phyloP scores from a whole-genome alignment of 2,888 invertebrate genomes.

The Drosophila subquinaria region DNA sequence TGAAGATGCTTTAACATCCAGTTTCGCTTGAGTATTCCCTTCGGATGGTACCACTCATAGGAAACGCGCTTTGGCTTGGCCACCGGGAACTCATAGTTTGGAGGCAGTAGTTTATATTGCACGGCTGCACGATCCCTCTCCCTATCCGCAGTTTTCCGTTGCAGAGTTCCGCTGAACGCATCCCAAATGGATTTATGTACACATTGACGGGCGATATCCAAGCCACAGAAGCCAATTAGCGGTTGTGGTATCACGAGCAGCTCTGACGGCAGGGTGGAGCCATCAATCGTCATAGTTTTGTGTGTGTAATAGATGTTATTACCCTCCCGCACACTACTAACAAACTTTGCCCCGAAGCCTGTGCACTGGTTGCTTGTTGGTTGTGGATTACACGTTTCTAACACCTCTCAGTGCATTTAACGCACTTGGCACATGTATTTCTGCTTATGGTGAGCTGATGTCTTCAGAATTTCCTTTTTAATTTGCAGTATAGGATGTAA shows the following conservation, averaged over 20 bases:
- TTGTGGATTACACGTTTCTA: conserved; percentile 1
- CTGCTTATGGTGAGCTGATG: not conserved
- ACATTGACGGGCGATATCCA: conserved; percentile 93
- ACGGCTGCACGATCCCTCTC: conserved; percentile 91
- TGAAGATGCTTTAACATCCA: conserved; percentile 98
- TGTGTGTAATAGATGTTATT: conserved; percentile 36
- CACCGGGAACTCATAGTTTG: conserved; percentile 94
- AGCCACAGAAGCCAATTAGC: conserved; percentile 94
- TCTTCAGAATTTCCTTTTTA: conserved; percentile 2
- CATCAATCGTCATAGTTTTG: conserved; percentile 87
- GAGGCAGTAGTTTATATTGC: conserved; percentile 92
- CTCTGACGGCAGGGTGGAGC: conserved; percentile 92
- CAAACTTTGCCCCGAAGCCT: conserved; percentile 20
- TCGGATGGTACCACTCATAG: conserved; percentile 98
- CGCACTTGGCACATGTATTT: conserved; percentile 2
- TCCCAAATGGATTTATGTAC: conserved; percentile 97
- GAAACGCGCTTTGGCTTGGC: conserved; percentile 94
- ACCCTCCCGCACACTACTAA: conserved; percentile 21
- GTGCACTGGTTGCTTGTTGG: conserved; percentile 8
- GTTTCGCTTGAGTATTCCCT: conserved; percentile 96
- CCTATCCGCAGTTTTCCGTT: conserved; percentile 89
- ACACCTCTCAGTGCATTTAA: conserved; percentile 2
- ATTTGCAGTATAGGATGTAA: conserved; percentile 49
- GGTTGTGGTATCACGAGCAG: conserved; percentile 93
- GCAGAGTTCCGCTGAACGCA: conserved; percentile 90